Percentiles rank a stretch among this genome's conserved stretches.
Conservation (phyloP, 1,140 invertebrate genomes). For the Adoxophyes honmai region DNA sequence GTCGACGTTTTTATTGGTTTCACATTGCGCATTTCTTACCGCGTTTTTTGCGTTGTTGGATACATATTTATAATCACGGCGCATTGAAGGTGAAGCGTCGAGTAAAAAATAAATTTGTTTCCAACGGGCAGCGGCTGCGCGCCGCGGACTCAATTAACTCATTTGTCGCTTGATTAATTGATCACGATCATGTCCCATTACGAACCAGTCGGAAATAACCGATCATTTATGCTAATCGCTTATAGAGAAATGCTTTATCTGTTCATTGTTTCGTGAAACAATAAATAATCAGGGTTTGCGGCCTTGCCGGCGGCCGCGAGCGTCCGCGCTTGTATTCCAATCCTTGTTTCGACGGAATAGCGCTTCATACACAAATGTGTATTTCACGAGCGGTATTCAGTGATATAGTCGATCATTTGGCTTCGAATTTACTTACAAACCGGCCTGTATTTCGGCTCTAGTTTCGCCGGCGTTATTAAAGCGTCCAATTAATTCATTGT, state of each 20-base stretch:
- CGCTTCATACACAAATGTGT: background rate
- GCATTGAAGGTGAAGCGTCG: background rate
- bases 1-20: background rate
- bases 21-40: constrained; percentile 13
- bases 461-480: background rate
- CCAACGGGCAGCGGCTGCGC: background rate
- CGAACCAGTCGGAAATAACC: constrained; percentile 31
- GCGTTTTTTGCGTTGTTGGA: constrained; percentile 18
- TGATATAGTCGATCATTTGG: constrained; percentile 16
- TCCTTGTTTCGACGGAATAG: background rate
- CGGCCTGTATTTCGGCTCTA: constrained; percentile 1
- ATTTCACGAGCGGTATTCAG: background rate
- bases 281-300: constrained; percentile 51
- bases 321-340: background rate
- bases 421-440: constrained; percentile 3
- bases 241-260: constrained; percentile 66
- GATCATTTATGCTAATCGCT: constrained; percentile 61
- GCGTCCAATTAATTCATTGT: constrained; percentile 29
- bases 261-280: constrained; percentile 65
- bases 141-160: constrained; percentile 7
- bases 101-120: background rate
- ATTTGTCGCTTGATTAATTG: constrained; percentile 24
- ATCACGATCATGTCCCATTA: constrained; percentile 22
- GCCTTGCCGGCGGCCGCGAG: background rate
- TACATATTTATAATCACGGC: constrained; percentile 12